A percentile compares a stretch with the other conserved stretches of the same genome.
Evolutionary conservation across 2,113 vertebrate species (phyloP).

Genomic region (Gymnocephalus cernua): DNA sequence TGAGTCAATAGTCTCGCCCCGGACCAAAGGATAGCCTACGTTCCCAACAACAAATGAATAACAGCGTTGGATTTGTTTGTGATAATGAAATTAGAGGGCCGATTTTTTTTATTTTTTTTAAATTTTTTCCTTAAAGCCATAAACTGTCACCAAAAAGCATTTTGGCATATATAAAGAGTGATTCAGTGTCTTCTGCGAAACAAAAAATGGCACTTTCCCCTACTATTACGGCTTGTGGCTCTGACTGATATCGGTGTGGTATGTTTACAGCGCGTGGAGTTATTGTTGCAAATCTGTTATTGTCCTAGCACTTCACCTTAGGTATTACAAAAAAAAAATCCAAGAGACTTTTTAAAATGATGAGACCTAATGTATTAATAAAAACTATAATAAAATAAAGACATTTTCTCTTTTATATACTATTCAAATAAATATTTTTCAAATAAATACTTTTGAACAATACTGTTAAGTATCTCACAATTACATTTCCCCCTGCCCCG

Average conservation of each 20-base stretch:
- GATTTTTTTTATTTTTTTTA: too few species aligned
- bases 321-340: constrained; percentile 73
- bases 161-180: constrained; percentile 39
- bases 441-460: constrained; percentile 74
- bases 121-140: constrained; percentile 66
- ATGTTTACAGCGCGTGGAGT: constrained; percentile 22
- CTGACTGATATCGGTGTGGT: constrained; percentile 10
- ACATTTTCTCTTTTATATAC: constrained; percentile 65
- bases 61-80: background rate
- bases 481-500: constrained; percentile 57
- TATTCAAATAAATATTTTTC: constrained; percentile 71
- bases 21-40: background rate
- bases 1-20: background rate
- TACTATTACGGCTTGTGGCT: background rate
- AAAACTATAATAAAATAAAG: constrained; percentile 81
- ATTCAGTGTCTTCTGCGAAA: constrained; percentile 16
- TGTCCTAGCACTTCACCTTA: constrained; percentile 32
- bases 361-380: constrained; percentile 62
- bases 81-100: constrained; percentile 3
- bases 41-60: constrained; percentile 7
- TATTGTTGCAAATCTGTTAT: constrained; percentile 25
- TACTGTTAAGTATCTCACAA: constrained; percentile 60
- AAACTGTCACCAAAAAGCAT: constrained; percentile 8
- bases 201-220: constrained; percentile 5
- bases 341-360: constrained; percentile 62